These are phyloP conservation scores for Stramonita haemastoma DNA, from an alignment of 2,888 invertebrate genomes.

Conservation along the genomic window DNA sequence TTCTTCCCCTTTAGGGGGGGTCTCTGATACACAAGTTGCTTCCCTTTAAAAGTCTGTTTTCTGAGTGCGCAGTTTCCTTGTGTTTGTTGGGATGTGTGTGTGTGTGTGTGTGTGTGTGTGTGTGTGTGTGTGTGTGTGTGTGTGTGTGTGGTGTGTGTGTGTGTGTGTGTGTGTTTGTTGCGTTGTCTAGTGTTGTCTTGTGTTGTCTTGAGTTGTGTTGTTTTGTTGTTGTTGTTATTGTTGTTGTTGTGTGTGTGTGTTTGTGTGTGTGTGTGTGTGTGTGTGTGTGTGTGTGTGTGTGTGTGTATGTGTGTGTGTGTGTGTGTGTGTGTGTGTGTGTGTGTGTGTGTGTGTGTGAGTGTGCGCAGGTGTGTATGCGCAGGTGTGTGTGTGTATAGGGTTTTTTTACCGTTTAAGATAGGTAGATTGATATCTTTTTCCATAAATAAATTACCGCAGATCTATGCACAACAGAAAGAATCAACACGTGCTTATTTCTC, in stretches of 20 bases:
- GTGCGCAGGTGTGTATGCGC: background rate
- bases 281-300: background rate
- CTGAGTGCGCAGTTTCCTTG: background rate
- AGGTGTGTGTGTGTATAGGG: background rate
- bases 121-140: slow-evolving; percentile 5
- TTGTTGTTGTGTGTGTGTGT: background rate
- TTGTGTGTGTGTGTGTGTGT: slow-evolving; percentile 6
- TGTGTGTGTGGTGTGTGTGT: background rate
- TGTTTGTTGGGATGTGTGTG: background rate
- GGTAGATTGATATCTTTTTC: too few species aligned
- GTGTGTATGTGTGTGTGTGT: background rate
- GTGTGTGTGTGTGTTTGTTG: background rate
- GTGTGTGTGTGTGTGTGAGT: background rate
- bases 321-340: background rate
- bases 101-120: background rate
- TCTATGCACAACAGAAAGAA: too few species aligned
- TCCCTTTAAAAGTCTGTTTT: background rate
- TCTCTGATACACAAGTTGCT: background rate
- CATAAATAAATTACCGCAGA: too few species aligned
- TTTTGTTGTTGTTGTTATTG: too few species aligned
- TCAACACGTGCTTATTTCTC: too few species aligned
- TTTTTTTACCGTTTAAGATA: background rate
- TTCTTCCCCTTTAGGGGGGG: background rate
- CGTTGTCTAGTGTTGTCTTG: too few species aligned
- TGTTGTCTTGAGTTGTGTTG: too few species aligned